These are phyloP conservation scores for Porites rus DNA, from an alignment of 92 coral and sea anemone genomes.

Conservation along the genomic window DNA sequence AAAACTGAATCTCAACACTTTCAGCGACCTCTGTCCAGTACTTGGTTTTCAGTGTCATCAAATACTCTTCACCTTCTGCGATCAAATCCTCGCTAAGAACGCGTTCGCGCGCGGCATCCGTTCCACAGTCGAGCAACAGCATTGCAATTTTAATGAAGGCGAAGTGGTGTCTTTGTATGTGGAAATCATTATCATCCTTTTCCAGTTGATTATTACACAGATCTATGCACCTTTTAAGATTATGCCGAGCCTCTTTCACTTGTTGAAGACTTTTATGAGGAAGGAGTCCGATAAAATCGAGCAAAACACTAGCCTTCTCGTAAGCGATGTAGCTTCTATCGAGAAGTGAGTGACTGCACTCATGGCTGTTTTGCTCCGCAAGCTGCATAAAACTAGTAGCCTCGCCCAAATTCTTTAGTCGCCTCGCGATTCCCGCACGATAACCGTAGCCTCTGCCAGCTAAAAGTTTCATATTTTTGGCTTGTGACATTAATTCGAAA, in stretches of 20 bases:
- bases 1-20: conserved; percentile 29
- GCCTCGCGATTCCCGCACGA: conserved; percentile 56
- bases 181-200: conserved; percentile 28
- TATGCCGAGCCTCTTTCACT: conserved; percentile 13
- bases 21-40: conserved; percentile 48
- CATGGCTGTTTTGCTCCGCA: conserved; percentile 56
- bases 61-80: conserved; percentile 44
- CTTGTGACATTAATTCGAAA: conserved; percentile 14
- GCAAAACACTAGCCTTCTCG: conserved; percentile 68
- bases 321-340: conserved; percentile 63
- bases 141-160: conserved; percentile 61
- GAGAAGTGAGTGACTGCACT: conserved; percentile 14
- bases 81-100: conserved; percentile 35
- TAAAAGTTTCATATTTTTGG: conserved; percentile 26
- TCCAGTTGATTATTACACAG: conserved; percentile 51
- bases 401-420: conserved; percentile 51
- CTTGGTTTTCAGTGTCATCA: conserved; percentile 28
- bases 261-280: conserved; percentile 20
- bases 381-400: conserved; percentile 45
- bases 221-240: conserved; percentile 63
- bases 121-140: conserved; percentile 74
- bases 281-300: conserved; percentile 45
- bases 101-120: conserved; percentile 60
- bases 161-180: conserved; percentile 67
- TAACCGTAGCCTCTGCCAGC: conserved; percentile 55